Evolutionary conservation across 2,113 vertebrate genomes (phyloP).

Genomic region (Ptyas mucosa): DNA sequence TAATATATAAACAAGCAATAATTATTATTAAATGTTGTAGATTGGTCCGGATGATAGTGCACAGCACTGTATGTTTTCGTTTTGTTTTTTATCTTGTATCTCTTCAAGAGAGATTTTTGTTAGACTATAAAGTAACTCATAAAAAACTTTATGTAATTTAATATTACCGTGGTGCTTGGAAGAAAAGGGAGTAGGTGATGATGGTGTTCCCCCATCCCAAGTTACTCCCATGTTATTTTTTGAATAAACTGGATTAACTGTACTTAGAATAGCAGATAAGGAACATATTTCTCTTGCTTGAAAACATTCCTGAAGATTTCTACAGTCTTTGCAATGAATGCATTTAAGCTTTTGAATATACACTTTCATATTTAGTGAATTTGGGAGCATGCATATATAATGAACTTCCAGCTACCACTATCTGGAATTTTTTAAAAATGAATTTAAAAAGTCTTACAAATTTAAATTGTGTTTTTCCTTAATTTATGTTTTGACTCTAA

Average conservation of each 20-base stretch:
- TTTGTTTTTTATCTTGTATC: slow-evolving; percentile 56
- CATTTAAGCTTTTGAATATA: slow-evolving; percentile 31
- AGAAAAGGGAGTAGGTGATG: not conserved
- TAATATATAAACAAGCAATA: slow-evolving; percentile 44
- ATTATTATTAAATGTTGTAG: slow-evolving; percentile 65
- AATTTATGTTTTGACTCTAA: slow-evolving; percentile 27
- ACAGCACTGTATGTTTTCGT: slow-evolving; percentile 53
- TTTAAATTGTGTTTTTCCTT: slow-evolving; percentile 24
- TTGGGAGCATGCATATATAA: slow-evolving; percentile 35
- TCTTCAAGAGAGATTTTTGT: slow-evolving; percentile 56
- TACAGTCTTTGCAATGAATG: slow-evolving; percentile 6
- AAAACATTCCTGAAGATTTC: slow-evolving; percentile 50
- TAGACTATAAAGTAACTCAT: slow-evolving; percentile 26
- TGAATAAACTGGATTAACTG: slow-evolving; percentile 67
- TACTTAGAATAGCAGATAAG: slow-evolving; percentile 66
- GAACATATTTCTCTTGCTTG: slow-evolving; percentile 53
- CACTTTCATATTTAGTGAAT: slow-evolving; percentile 37
- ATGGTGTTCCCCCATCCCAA: slow-evolving; percentile 24
- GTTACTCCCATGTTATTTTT: slow-evolving; percentile 62
- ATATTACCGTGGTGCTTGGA: slow-evolving; percentile 36
- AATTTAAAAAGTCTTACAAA: not conserved
- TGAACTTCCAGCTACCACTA: slow-evolving; percentile 24
- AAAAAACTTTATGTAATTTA: slow-evolving; percentile 51
- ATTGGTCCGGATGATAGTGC: slow-evolving; percentile 51
- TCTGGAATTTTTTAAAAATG: not conserved